Base-by-base conservation (phyloP, 2,113 vertebrate genomes). In the Dissostichus mawsoni region DNA sequence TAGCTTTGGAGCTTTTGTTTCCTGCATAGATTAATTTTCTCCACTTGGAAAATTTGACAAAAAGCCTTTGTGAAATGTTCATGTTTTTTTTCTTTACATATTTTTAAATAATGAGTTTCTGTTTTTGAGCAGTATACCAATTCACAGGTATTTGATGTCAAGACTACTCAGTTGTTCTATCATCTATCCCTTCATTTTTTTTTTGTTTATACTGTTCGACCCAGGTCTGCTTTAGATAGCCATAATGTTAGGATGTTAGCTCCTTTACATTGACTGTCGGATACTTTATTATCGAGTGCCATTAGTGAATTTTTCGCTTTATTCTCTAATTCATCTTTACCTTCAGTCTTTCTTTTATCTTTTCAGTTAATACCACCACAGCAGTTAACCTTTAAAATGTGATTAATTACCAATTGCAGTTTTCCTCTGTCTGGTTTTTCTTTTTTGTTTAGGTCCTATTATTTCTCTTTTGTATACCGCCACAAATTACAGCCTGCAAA, bases 21-120 rank as follows among this genome's bases (percentile, higher is more conserved):
- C 6, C 8, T 25, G 65, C 20, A 36, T 9, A 3, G 9, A 66
- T 16, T 4, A 12, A 1, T 5, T 78, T 74, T 73, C 1, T 69
- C 8, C 6, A 14, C 74, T 69, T 71, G 59, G 12, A 63, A 14
- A 14, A 36, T 36, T n/a, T 29, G 23, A 59, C 76, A 53, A 64
- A 41, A 67, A 73, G 29, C 18, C 63, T 75, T 66, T 87, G 66
- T 72, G 75, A 69, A 63, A 29, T 50, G 62, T 50, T 52, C 48
- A 8, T 41, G 1, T 17, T 17, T 20, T 6, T 2, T 53, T 25
- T 12, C 62, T 13, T 53, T 23, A 58, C 12, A 72, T 66, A 33
- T 74, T 25, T 67, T 50, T 57, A 73, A 77, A 61, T 0, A 63
- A 47, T 10, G 63, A 2, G 23, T 48, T 50, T 52, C 2, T 69